Conservation (phyloP, 2,113 vertebrate species). For the Trematomus loennbergii region DNA sequence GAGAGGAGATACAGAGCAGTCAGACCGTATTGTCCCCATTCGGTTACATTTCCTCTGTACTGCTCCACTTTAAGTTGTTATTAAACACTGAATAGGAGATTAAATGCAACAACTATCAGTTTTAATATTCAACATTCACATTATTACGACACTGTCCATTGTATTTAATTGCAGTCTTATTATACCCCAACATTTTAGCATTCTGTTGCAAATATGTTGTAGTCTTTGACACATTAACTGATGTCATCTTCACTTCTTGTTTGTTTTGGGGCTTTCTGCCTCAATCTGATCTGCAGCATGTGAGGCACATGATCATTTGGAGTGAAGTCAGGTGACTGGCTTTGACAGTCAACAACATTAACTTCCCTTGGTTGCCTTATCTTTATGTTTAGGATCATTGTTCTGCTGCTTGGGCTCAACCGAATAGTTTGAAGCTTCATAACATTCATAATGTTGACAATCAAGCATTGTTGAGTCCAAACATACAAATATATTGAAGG, state of each 20-base stretch:
- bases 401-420: not conserved
- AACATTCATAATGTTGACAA: too few species aligned
- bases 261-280: not conserved
- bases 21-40: too few species aligned
- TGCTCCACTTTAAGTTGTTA: not conserved
- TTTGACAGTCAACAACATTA: not conserved
- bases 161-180: not conserved
- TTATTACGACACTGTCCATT: not conserved
- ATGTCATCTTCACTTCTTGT: constrained; percentile 1
- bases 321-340: constrained; percentile 23
- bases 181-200: not conserved
- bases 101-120: not conserved
- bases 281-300: constrained; percentile 17
- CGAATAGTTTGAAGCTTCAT: too few species aligned
- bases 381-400: not conserved
- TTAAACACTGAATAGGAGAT: not conserved
- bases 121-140: not conserved
- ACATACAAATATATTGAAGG: too few species aligned
- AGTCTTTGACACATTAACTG: not conserved
- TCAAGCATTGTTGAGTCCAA: too few species aligned
- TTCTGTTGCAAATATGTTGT: too few species aligned
- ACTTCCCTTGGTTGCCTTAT: not conserved
- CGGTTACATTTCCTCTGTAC: not conserved
- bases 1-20: too few species aligned
- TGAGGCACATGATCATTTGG: constrained; percentile 24